Evolutionary conservation across 2,888 invertebrate species (phyloP), one percentile per base, ranked within the genome.

Genomic region (Helicoverpa assulta): DNA sequence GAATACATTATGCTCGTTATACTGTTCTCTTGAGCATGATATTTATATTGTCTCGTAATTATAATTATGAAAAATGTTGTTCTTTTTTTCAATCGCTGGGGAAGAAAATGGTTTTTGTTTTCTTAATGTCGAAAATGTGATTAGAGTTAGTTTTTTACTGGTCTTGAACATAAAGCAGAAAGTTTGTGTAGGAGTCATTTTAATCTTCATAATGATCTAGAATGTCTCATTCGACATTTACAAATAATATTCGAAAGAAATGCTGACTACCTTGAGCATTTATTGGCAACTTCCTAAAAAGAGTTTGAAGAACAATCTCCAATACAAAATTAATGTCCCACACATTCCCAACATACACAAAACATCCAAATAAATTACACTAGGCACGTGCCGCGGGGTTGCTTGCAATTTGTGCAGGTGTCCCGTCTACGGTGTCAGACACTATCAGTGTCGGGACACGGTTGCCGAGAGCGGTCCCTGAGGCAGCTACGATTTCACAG

Each of bases 381-480:
- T 57, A 75, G 75, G 51, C 73, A 82, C 79, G 80, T 80, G 78
- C 66, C 70, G 65, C 73, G 63, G 63, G 75, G 76, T 78, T 76
- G 80, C 81, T 76, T 72, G 66, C 86, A 89, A 90, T 88, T 89
- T 88, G 88, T 83, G 81, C 79, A 77, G 77, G 77, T 80, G 80
- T 79, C 74, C 81, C 79, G 82, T 84, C 85, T 76, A 69, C 69
- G 75, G 76, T 86, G 88, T 87, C 86, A 78, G 86, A 84, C 83
- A 85, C 80, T 89, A 89, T 89, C 89, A 84, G 85, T 69, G 76
- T 80, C 73, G 81, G 71, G 82, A 80, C 79, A 80, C 57, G 66
- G 70, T 66, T 81, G 80, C 82, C 74, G 78, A 78, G 81, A 70
- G 77, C 78, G 71, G 67, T 65, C 81, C 78, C 82, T 64, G 67